Evolutionary conservation across 2,888 invertebrate species (phyloP).

Genomic region (Scaptomyza reducta): DNA sequence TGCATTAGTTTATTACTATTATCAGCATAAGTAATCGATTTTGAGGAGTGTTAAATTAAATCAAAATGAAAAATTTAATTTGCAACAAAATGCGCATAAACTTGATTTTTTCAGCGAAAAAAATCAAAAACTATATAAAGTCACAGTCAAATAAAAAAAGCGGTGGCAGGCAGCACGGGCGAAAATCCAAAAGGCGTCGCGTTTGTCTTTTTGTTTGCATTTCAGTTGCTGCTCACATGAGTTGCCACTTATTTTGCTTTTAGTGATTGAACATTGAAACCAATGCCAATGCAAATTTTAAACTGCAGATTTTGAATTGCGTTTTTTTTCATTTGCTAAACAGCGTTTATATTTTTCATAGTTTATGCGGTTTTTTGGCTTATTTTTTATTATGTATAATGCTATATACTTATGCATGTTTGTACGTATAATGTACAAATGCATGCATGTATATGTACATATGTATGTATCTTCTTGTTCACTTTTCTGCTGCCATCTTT

Average conservation of each 20-base stretch:
- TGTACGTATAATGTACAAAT: conserved; percentile 15
- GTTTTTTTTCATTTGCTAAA: conserved; percentile 28
- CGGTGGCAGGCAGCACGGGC: conserved; percentile 39
- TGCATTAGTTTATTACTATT: conserved; percentile 57
- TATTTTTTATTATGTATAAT: conserved; percentile 15
- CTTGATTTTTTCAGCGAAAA: conserved; percentile 33
- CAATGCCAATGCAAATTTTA: conserved; percentile 47
- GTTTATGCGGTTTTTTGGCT: conserved; percentile 24
- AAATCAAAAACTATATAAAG: conserved; percentile 47
- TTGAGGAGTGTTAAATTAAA: conserved; percentile 12
- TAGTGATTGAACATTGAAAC: conserved; percentile 56
- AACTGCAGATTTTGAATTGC: conserved; percentile 50
- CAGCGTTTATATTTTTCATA: conserved; percentile 11
- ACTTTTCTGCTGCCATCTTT: conserved; percentile 77
- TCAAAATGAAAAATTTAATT: conserved; percentile 21
- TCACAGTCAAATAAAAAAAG: conserved; percentile 58
- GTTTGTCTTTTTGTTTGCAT: conserved; percentile 70
- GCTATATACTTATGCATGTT: conserved; percentile 4
- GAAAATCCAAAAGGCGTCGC: conserved; percentile 62
- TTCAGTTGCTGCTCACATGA: conserved; percentile 58
- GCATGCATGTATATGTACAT: conserved; percentile 17
- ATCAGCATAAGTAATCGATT: conserved; percentile 27
- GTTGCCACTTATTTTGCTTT: conserved; percentile 70
- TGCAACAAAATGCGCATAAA: conserved; percentile 14
- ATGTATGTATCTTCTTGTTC: conserved; percentile 65